These are phyloP conservation scores for Globia sparganii DNA, from an alignment of 2,888 invertebrate species.

Conservation along the genomic window DNA sequence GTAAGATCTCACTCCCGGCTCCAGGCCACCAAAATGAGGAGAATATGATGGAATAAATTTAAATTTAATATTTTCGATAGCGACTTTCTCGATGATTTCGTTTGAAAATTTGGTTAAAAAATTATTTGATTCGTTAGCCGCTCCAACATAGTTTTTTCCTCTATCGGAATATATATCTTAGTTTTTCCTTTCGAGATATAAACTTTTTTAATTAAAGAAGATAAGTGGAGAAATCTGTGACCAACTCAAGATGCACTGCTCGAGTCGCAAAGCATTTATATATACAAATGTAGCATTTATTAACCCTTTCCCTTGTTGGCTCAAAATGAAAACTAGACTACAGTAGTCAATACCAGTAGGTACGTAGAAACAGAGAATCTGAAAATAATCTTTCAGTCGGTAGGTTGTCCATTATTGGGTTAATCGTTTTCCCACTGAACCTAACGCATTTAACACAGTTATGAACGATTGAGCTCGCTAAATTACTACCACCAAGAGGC, in stretches of 20 bases:
- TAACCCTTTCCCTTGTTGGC: not conserved
- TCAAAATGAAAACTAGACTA: not conserved
- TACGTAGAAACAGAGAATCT: not conserved
- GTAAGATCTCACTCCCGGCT: too few species aligned
- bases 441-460: not conserved
- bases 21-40: not conserved
- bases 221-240: constrained; percentile 1
- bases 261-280: constrained; percentile 4
- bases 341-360: constrained; percentile 5
- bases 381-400: not conserved
- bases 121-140: not conserved
- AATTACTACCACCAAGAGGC: not conserved
- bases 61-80: constrained; percentile 6
- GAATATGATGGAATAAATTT: not conserved
- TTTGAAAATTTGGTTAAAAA: not conserved
- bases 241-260: constrained; percentile 5
- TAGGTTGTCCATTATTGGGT: not conserved
- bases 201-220: not conserved
- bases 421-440: constrained; percentile 3
- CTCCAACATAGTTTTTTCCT: constrained; percentile 1
- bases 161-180: not conserved
- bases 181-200: constrained; percentile 4
- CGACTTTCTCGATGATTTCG: not conserved
- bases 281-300: not conserved
- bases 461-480: too few species aligned